Conservation (phyloP, 2,888 invertebrate species). For the Pilophorus perplexus region DNA sequence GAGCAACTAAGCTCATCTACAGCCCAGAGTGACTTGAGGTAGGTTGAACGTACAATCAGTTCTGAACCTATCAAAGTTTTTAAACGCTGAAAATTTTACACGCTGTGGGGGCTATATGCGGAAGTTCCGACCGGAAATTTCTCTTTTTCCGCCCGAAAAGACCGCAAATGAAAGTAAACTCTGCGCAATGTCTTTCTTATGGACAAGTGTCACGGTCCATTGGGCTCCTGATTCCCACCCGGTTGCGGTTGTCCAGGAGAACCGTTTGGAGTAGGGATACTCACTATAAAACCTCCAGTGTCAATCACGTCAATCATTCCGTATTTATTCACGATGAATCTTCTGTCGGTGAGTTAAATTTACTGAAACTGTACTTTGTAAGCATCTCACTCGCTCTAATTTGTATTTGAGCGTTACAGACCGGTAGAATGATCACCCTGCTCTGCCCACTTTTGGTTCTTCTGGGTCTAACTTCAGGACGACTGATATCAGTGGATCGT, state of each 20-base stretch:
- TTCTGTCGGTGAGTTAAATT: background rate
- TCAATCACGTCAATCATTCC: background rate
- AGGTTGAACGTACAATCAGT: no score
- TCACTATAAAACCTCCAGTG: background rate
- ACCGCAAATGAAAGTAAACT: background rate
- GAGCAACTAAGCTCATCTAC: no score
- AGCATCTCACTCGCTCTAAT: background rate
- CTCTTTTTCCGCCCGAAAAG: background rate
- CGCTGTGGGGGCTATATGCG: no score
- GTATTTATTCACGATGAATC: background rate
- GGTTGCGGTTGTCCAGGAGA: no score
- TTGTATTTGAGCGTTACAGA: background rate
- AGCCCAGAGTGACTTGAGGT: no score
- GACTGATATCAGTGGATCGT: constrained; percentile 6
- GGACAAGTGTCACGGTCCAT: background rate
- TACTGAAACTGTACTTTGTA: background rate
- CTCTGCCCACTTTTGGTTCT: background rate
- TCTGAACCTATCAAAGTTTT: no score
- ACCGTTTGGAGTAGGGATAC: no score
- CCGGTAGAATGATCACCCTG: background rate
- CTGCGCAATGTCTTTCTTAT: background rate
- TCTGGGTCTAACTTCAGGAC: background rate
- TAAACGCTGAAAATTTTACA: no score
- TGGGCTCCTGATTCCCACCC: background rate
- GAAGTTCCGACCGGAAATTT: background rate